These are phyloP conservation scores for Lamproptera curius DNA, from an alignment of 2,888 invertebrate genomes.

Conservation along the genomic window DNA sequence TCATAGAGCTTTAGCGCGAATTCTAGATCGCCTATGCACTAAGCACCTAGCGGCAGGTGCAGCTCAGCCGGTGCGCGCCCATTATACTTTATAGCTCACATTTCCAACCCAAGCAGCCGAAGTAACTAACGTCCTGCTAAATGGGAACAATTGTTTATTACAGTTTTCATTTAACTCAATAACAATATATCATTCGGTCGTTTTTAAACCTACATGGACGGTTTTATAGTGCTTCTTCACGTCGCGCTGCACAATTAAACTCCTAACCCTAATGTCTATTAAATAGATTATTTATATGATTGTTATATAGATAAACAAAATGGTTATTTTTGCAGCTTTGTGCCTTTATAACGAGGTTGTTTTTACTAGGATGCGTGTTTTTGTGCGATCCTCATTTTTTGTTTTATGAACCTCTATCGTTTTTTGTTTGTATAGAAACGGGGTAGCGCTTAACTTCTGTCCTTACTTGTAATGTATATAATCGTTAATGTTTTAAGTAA, in stretches of 20 bases:
- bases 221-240: neutral
- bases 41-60: no score
- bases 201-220: neutral
- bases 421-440: no score
- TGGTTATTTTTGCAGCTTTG: no score
- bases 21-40: no score
- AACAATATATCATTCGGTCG: neutral
- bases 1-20: no score
- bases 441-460: no score
- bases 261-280: neutral
- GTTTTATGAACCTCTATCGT: no score
- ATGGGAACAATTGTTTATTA: conserved; percentile 1
- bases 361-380: no score
- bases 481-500: no score
- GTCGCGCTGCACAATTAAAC: neutral
- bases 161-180: neutral
- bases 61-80: neutral
- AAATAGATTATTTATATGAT: neutral
- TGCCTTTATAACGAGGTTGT: no score
- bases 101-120: neutral
- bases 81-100: conserved; percentile 5
- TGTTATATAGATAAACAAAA: neutral
- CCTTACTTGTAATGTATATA: no score
- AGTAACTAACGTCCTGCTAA: neutral
- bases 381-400: no score